These are phyloP conservation scores for Candidula unifasciata DNA, from an alignment of 2,888 invertebrate species.

Conservation along the genomic window DNA sequence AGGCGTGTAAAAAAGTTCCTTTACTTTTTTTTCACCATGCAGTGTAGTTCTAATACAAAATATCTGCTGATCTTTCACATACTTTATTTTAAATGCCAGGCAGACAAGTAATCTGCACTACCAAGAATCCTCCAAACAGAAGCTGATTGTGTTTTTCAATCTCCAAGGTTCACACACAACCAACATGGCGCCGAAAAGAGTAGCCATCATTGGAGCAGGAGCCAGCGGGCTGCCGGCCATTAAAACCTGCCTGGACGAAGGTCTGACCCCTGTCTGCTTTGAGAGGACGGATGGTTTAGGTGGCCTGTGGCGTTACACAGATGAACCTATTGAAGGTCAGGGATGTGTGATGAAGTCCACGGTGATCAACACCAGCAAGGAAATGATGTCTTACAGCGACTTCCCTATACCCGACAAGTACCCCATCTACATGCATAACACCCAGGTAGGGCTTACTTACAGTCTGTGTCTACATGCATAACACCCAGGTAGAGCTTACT, in stretches of 20 bases:
- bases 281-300: conserved; percentile 72
- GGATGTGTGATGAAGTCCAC: conserved; percentile 74
- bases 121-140: too few species aligned
- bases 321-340: conserved; percentile 62
- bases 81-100: too few species aligned
- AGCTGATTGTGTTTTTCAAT: too few species aligned
- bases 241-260: conserved; percentile 73
- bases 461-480: too few species aligned
- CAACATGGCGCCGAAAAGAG: conserved; percentile 54
- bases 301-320: conserved; percentile 74
- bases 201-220: conserved; percentile 71
- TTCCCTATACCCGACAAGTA: conserved; percentile 76
- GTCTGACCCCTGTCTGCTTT: conserved; percentile 70
- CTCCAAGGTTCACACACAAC: background rate
- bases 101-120: too few species aligned
- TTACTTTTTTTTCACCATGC: too few species aligned
- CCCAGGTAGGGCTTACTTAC: conserved; percentile 39
- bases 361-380: conserved; percentile 74
- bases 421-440: conserved; percentile 77
- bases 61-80: too few species aligned
- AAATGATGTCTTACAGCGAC: conserved; percentile 77
- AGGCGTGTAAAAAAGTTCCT: too few species aligned
- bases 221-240: conserved; percentile 71
- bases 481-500: too few species aligned
- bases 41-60: too few species aligned